Percentiles rank a stretch among this genome's conserved stretches.
Evolutionary conservation across 2,888 invertebrate genomes (phyloP).

Genomic region (Torymus aiolomorphi): DNA sequence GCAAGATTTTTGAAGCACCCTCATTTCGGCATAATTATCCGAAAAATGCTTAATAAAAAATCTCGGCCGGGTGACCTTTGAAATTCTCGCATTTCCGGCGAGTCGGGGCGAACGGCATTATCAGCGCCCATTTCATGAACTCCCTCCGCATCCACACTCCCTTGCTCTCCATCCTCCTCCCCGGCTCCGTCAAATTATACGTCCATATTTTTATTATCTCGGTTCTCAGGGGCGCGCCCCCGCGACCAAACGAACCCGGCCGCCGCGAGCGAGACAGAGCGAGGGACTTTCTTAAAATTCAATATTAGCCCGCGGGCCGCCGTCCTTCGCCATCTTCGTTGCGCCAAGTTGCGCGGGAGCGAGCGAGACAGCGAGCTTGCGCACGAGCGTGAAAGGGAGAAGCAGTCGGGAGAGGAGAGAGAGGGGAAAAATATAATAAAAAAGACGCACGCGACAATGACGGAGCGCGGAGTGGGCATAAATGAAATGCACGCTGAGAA

Average conservation of each 20-base stretch:
- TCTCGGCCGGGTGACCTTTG: conserved; percentile 3
- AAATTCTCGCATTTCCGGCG: conserved; percentile 1
- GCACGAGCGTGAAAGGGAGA: neutral
- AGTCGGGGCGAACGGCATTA: conserved; percentile 22
- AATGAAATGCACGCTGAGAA: conserved; percentile 50
- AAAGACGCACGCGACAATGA: conserved; percentile 32
- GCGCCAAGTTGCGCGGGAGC: neutral
- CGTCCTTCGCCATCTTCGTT: conserved; percentile 64
- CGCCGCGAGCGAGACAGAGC: neutral
- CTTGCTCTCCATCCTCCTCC: neutral
- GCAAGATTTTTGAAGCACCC: too few relatives aligned
- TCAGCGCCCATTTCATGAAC: conserved; percentile 50
- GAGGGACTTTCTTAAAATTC: conserved; percentile 69
- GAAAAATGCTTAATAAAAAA: conserved; percentile 40
- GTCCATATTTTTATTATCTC: conserved; percentile 58
- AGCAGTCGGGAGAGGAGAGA: neutral
- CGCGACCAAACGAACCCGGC: neutral
- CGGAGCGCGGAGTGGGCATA: conserved; percentile 42
- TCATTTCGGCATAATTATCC: conserved; percentile 35
- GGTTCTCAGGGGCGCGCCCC: conserved; percentile 9
- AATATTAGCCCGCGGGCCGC: conserved; percentile 66
- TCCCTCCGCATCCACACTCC: neutral
- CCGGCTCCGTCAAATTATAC: conserved; percentile 50
- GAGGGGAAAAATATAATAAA: conserved; percentile 12
- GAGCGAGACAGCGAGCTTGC: neutral